These are phyloP conservation scores for Aspidiotus rigidus DNA, from an alignment of 2,888 invertebrate species.

Conservation along the genomic window DNA sequence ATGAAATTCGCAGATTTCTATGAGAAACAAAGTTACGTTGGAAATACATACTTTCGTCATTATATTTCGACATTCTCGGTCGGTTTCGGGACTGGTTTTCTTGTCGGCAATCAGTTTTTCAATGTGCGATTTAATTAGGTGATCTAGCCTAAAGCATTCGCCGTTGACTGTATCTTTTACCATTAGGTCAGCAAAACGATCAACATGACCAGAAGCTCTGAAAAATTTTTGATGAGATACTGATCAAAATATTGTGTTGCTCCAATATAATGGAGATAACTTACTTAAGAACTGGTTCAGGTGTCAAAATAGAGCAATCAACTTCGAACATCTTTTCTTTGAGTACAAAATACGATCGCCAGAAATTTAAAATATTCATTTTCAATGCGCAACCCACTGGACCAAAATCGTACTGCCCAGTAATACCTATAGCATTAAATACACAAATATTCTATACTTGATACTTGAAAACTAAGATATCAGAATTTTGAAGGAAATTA, in stretches of 20 bases:
- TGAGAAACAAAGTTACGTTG: background rate
- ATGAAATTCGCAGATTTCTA: background rate
- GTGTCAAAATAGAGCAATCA: slow-evolving; percentile 94
- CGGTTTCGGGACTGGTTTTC: slow-evolving; percentile 60
- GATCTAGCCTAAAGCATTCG: slow-evolving; percentile 95
- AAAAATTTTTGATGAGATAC: background rate
- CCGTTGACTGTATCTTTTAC: slow-evolving; percentile 93
- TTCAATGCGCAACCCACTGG: slow-evolving; percentile 99
- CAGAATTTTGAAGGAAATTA: background rate
- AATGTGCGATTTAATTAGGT: slow-evolving; percentile 88
- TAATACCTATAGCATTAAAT: slow-evolving; percentile 45
- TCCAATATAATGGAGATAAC: slow-evolving; percentile 31
- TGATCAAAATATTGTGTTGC: background rate
- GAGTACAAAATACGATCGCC: slow-evolving; percentile 92
- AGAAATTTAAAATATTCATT: slow-evolving; percentile 81
- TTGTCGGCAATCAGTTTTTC: slow-evolving; percentile 81
- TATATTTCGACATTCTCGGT: slow-evolving; percentile 67
- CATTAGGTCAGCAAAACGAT: slow-evolving; percentile 98
- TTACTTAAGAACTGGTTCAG: slow-evolving; percentile 86
- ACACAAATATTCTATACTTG: background rate
- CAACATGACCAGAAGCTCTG: slow-evolving; percentile 95
- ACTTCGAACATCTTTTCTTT: slow-evolving; percentile 99
- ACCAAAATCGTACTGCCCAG: slow-evolving; percentile 93
- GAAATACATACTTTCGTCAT: slow-evolving; percentile 51
- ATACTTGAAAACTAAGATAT: background rate